These are phyloP conservation scores for Diuraphis noxia DNA, from an alignment of 1,140 invertebrate species.

Conservation along the genomic window DNA sequence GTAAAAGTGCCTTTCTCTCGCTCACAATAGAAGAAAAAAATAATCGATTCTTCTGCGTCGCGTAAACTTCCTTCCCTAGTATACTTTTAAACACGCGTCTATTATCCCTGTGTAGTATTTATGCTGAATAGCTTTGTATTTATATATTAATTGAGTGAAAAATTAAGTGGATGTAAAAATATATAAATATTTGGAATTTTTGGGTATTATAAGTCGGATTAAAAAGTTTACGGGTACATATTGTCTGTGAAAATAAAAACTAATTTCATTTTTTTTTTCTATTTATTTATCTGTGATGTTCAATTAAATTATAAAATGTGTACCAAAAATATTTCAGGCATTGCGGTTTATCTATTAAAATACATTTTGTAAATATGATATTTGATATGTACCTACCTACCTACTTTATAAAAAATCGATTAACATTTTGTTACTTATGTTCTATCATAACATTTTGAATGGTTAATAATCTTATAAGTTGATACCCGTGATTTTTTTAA, in stretches of 20 bases:
- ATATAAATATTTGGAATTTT: neutral
- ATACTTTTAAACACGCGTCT: neutral
- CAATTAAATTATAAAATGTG: neutral
- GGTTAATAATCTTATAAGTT: neutral
- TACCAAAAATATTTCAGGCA: neutral
- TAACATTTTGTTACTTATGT: neutral
- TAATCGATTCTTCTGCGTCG: neutral
- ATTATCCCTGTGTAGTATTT: neutral
- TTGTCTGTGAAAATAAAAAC: neutral
- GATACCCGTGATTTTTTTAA: neutral
- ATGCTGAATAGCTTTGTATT: neutral
- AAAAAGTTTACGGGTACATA: neutral
- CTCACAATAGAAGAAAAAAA: neutral
- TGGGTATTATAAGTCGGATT: neutral
- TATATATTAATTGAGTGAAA: neutral
- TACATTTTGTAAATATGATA: neutral
- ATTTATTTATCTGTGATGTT: neutral
- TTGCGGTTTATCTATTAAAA: neutral
- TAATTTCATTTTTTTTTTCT: neutral
- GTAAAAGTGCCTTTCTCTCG: neutral
- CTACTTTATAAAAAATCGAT: neutral
- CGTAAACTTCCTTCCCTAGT: neutral
- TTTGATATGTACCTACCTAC: neutral
- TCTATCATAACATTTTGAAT: neutral
- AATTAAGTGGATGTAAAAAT: neutral